These are phyloP conservation scores for Drosophila tanythrix DNA, from an alignment of 2,888 invertebrate genomes.

Conservation along the genomic window DNA sequence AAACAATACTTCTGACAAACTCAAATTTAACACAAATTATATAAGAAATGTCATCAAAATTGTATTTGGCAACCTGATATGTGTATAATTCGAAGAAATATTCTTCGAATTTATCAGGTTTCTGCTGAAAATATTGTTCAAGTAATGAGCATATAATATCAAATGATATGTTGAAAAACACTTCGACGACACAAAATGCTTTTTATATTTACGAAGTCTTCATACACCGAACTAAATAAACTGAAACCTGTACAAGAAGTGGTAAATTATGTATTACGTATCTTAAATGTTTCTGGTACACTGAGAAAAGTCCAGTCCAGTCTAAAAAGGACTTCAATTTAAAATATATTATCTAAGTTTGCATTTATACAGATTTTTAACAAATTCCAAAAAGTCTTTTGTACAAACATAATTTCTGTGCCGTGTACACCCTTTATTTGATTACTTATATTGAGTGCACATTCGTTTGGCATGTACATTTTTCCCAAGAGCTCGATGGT, in stretches of 20 bases:
- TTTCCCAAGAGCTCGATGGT: background rate
- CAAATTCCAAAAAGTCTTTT: background rate
- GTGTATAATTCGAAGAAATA: background rate
- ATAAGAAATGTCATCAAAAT: constrained; percentile 17
- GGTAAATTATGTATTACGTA: background rate
- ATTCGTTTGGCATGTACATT: constrained; percentile 11
- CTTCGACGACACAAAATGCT: background rate
- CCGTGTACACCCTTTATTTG: background rate
- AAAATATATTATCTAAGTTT: background rate
- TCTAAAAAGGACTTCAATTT: background rate
- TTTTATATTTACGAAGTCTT: background rate
- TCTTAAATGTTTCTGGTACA: background rate
- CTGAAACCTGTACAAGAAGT: background rate
- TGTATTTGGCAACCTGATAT: constrained; percentile 27
- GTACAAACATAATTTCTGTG: background rate
- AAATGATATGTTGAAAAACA: no score
- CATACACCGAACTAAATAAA: background rate
- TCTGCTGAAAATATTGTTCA: background rate
- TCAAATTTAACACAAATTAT: constrained; percentile 9
- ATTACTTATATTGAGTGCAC: background rate
- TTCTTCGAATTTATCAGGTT: constrained; percentile 1
- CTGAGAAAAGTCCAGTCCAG: background rate
- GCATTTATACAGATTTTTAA: background rate
- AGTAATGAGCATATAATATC: background rate
- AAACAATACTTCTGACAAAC: background rate